Evolutionary conservation across 2,888 invertebrate species (phyloP), one percentile per base, ranked within the genome.

Genomic region (Caenorhabditis afra): DNA sequence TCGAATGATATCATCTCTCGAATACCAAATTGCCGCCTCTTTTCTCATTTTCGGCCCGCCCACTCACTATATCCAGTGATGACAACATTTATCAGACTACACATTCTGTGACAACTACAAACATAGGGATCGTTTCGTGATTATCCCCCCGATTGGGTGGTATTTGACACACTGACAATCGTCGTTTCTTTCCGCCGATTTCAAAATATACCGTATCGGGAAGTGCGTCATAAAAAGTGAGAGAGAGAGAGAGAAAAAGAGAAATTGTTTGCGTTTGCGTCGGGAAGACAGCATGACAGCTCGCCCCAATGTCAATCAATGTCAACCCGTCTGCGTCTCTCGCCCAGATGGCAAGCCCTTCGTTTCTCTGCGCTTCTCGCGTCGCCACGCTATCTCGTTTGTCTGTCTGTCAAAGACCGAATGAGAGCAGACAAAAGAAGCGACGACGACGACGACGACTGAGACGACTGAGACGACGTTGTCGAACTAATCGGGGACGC

Each of bases 261-360:
- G 37, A 62, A 55, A 65, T 45, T 64, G 70, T 68, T 62, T 65
- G 53, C 29, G 7, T 68, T 57, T 57, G 76, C 64, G 47, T 22
- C 47, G 57, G 64, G 45, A 62, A 58, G 70, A 59, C 70, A 61
- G 77, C 64, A 55, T 70, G 78, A 67, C 68, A 79, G 73, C 71
- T 64, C 67, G 44, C 68, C 79, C n/a, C 49, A 74, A 79, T 78
- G 78, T 78, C 78, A 78, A 78, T 78, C 78, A 78, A 78, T 78
- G 78, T 66, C 66, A 65, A 58, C 62, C 35, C 50, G 49, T 62
- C 67, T 57, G 79, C 59, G 74, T 22, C 55, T 65, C 44, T 58
- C 35, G 14, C 35, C 18, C 45, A 22, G 57, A 65, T 66, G 66
- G 55, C 61, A 61, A 45, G 47, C 29, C 29, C 29, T 29, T 59